These are phyloP conservation scores for Drosophila sproati DNA, from an alignment of 1,140 invertebrate species.

Conservation along the genomic window DNA sequence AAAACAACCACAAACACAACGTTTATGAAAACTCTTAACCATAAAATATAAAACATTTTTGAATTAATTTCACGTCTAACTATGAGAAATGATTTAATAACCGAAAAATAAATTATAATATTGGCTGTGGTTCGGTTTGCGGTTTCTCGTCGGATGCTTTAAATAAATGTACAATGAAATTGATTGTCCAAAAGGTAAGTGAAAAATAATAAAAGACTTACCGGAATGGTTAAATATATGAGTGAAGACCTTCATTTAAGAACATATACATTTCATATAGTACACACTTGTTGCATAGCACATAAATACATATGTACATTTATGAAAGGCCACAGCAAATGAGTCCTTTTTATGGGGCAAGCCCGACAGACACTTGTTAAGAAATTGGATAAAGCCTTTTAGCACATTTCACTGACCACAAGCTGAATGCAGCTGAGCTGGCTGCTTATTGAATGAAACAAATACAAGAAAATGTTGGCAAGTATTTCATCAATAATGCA, in stretches of 20 bases:
- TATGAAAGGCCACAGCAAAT: not conserved
- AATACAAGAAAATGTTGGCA: slow-evolving; percentile 61
- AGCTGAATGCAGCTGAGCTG: slow-evolving; percentile 52
- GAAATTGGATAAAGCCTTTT: slow-evolving; percentile 42
- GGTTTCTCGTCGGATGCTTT: slow-evolving; percentile 16
- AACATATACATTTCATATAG: not conserved
- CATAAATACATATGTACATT: not conserved
- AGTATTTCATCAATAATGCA: slow-evolving; percentile 75
- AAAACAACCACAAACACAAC: not conserved
- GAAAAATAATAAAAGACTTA: not conserved
- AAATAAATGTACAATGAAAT: slow-evolving; percentile 84
- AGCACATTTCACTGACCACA: slow-evolving; percentile 56
- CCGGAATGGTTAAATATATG: not conserved
- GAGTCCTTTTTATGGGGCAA: not conserved
- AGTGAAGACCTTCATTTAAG: not conserved
- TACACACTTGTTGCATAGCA: slow-evolving; percentile 10
- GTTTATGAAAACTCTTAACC: too few species aligned
- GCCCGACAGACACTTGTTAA: slow-evolving; percentile 22
- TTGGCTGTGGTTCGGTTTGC: not conserved
- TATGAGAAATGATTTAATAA: not conserved
- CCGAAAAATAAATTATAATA: not conserved
- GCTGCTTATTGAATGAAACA: slow-evolving; percentile 60
- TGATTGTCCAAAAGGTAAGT: slow-evolving; percentile 83
- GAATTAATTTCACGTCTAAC: not conserved
- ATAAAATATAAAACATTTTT: too few species aligned